Percentiles rank a stretch among this genome's conserved stretches.
phyloP scores from a whole-genome alignment of 2,888 invertebrate genomes.

The Cyaniris semiargus region DNA sequence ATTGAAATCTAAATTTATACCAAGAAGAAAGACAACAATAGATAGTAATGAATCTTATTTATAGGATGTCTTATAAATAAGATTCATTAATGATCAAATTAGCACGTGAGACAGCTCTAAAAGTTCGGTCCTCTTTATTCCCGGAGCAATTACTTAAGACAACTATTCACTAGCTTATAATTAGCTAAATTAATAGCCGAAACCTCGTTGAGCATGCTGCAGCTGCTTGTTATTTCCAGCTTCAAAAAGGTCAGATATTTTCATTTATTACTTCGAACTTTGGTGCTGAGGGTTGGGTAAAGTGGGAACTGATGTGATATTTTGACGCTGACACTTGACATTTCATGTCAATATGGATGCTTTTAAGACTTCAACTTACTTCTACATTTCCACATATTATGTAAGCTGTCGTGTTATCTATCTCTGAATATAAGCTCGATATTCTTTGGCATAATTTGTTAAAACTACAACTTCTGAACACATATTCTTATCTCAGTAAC shows the following conservation, averaged over 20 bases:
- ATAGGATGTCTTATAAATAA: background rate
- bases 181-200: background rate
- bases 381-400: background rate
- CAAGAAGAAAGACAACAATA: background rate
- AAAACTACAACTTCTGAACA: background rate
- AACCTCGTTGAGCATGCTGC: background rate
- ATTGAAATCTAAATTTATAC: background rate
- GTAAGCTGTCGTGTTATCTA: background rate
- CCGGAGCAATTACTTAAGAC: constrained; percentile 1
- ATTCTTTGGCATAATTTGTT: background rate
- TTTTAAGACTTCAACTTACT: background rate
- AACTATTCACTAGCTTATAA: background rate
- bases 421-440: background rate
- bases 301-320: background rate
- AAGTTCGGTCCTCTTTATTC: background rate
- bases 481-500: background rate
- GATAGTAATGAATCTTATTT: no score
- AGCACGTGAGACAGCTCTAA: background rate
- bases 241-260: constrained; percentile 1
- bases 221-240: background rate
- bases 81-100: background rate
- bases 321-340: constrained; percentile 14
- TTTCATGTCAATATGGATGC: background rate
- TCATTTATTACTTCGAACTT: background rate
- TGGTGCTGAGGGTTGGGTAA: background rate